phyloP scores from a whole-genome alignment of 1,140 invertebrate species.

The Megathymus violae region DNA sequence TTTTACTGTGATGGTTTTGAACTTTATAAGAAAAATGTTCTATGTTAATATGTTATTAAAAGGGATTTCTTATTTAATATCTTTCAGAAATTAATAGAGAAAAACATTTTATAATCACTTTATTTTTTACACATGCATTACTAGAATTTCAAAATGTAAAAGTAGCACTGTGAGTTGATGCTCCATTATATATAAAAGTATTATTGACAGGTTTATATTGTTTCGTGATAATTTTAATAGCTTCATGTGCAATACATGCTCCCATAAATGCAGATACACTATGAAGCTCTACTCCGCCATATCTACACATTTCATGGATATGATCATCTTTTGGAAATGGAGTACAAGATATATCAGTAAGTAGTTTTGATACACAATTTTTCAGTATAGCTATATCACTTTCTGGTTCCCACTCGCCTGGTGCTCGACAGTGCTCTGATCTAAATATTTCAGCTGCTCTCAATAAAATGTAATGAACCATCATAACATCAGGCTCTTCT shows the following conservation, averaged over 20 bases:
- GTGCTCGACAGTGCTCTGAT: conserved; percentile 94
- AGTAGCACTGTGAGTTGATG: conserved; percentile 93
- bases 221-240: conserved; percentile 98
- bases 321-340: conserved; percentile 95
- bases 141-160: conserved; percentile 85
- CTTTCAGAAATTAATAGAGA: no score
- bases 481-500: conserved; percentile 91
- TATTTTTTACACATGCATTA: conserved; percentile 32
- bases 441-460: conserved; percentile 96
- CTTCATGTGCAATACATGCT: conserved; percentile 97
- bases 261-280: conserved; percentile 97
- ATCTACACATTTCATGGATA: conserved; percentile 97
- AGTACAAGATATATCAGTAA: conserved; percentile 93
- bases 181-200: conserved; percentile 97
- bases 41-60: no score
- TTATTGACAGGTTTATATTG: conserved; percentile 99
- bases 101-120: no score
- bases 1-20: no score
- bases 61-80: no score
- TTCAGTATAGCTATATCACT: conserved; percentile 95
- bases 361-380: conserved; percentile 90
- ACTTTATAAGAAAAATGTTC: no score
- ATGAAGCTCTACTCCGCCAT: conserved; percentile 97
- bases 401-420: conserved; percentile 96
- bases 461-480: conserved; percentile 96